Base-by-base conservation (phyloP, 2,797 vertebrate genomes). In the Diplodus puntazzo region DNA sequence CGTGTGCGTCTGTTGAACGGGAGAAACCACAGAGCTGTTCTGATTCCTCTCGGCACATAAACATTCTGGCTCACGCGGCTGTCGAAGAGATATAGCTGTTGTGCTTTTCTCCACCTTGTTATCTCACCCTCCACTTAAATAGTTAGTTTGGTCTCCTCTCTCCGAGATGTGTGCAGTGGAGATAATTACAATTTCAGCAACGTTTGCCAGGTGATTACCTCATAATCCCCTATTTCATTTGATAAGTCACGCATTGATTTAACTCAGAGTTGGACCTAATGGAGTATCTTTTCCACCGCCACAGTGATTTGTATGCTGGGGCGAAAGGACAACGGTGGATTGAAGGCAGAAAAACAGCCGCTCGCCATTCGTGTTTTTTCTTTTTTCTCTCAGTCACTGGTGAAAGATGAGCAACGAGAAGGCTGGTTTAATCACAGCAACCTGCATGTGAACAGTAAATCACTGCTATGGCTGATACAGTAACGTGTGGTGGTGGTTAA, bases 141-240 rank as follows among this genome's bases (percentile, higher is more conserved):
- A 92, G 91, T 94, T 92, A 90, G 90, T 94, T 91, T 91, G 88
- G 88, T 90, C 79, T 89, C 87, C 80, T 87, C 68, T 91, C 80
- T 86, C 83, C 67, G 89, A 89, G 88, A 85, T 87, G 87, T 86
- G 88, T 86, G 84, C 81, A 77, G 87, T 91, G 91, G 85, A 94
- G 94, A 94, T 95, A 94, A 95, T 95, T 95, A 95, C 92, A 92
- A 95, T 94, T 94, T 94, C 92, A 92, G 92, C 88, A 89, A 89
- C 91, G 90, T 93, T 94, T 95, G 93, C 93, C 89, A 93, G 93
- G 93, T 95, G 94, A 94, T 95, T 95, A 95, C 92, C 91, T 89
- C 89, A 92, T 95, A 95, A 95, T 94, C 94, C 94, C 94, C 93
- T 94, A 94, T 95, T 94, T 94, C 93, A 94, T 95, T 94, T 95